Percentiles rank a stretch among this genome's conserved stretches.
These are phyloP conservation scores for Galendromus occidentalis DNA, from an alignment of 1,140 invertebrate genomes.

Conservation along the genomic window DNA sequence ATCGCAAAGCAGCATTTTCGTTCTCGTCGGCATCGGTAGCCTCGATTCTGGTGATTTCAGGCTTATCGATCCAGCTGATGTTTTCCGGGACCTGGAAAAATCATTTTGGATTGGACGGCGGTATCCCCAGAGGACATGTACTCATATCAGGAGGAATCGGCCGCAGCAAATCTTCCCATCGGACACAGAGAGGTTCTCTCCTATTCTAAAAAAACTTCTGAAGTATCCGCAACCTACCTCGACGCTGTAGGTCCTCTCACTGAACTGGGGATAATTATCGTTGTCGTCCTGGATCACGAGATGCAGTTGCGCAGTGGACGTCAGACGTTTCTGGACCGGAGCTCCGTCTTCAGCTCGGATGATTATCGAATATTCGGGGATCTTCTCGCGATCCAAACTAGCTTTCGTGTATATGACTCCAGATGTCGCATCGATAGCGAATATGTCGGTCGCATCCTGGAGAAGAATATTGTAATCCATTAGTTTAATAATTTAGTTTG, in stretches of 20 bases:
- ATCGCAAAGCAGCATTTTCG: constrained; percentile 70
- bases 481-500: no score
- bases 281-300: constrained; percentile 77
- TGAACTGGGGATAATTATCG: constrained; percentile 90
- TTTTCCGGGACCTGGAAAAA: constrained; percentile 45
- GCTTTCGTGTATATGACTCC: constrained; percentile 64
- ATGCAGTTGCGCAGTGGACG: constrained; percentile 56
- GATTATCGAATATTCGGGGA: constrained; percentile 62
- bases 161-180: no score
- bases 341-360: constrained; percentile 65
- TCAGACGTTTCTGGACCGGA: constrained; percentile 41
- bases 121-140: no score
- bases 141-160: no score
- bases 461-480: constrained; percentile 21
- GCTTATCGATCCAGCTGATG: constrained; percentile 53
- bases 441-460: constrained; percentile 17
- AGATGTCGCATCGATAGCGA: constrained; percentile 50
- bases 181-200: no score
- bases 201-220: no score
- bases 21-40: constrained; percentile 75
- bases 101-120: no score
- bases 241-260: constrained; percentile 64
- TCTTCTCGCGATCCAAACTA: constrained; percentile 63
- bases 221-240: constrained; percentile 34
- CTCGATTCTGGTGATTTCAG: constrained; percentile 61